These are phyloP conservation scores for Silvanus unidentatus DNA, from an alignment of 2,888 invertebrate genomes.

Conservation along the genomic window DNA sequence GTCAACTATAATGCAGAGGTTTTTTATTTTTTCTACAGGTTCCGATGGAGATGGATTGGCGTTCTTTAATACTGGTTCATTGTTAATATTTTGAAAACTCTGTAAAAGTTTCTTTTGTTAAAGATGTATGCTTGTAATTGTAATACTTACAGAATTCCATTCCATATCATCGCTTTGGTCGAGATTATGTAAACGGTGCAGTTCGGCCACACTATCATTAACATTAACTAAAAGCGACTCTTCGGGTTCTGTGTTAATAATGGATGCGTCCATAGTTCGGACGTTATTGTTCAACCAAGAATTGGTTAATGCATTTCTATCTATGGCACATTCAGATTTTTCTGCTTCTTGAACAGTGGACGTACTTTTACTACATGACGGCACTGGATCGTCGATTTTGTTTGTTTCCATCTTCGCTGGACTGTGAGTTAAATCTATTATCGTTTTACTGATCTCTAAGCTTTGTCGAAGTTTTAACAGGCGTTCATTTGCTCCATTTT, in stretches of 20 bases:
- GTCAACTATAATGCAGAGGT: slow-evolving; percentile 46
- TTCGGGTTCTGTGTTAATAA: neutral
- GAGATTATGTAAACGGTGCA: neutral
- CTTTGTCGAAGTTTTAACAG: slow-evolving; percentile 17
- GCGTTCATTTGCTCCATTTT: slow-evolving; percentile 20
- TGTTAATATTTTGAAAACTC: neutral
- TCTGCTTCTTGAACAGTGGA: no score
- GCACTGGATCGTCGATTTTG: no score
- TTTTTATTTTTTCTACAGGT: slow-evolving; percentile 15
- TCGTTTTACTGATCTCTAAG: slow-evolving; percentile 4
- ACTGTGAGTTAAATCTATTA: neutral
- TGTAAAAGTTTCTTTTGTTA: neutral
- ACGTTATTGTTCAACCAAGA: slow-evolving; percentile 14
- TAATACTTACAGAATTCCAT: slow-evolving; percentile 20
- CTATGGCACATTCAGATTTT: neutral
- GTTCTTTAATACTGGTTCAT: neutral
- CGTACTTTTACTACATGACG: no score
- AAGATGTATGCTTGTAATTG: neutral
- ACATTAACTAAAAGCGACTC: slow-evolving; percentile 2
- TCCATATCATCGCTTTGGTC: slow-evolving; percentile 22
- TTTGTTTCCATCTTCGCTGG: slow-evolving; percentile 3
- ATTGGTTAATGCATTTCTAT: slow-evolving; percentile 13
- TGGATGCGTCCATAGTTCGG: neutral
- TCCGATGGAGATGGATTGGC: slow-evolving; percentile 1
- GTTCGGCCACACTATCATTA: slow-evolving; percentile 4